Evolutionary conservation across 2,888 invertebrate genomes (phyloP).

Genomic region (Diplazon laetatorius): DNA sequence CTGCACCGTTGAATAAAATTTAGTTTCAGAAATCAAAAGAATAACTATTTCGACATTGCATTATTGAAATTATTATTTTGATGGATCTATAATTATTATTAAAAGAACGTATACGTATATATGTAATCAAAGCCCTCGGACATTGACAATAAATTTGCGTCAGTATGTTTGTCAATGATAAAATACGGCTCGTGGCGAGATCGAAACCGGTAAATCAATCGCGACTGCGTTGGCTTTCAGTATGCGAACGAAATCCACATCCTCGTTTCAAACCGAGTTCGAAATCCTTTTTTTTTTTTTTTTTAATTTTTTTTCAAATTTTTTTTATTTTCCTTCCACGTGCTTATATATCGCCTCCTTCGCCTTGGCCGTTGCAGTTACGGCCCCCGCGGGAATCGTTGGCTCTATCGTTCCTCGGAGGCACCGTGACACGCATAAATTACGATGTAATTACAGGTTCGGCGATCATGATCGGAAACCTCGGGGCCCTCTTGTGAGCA

Average conservation of each 20-base stretch:
- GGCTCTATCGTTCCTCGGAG: slow-evolving; percentile 63
- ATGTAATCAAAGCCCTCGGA: too few species aligned
- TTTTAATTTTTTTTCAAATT: too few species aligned
- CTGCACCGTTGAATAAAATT: slow-evolving; percentile 56
- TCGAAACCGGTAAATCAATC: slow-evolving; percentile 39
- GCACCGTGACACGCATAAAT: slow-evolving; percentile 81
- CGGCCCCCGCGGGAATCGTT: slow-evolving; percentile 56
- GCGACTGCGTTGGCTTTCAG: slow-evolving; percentile 46
- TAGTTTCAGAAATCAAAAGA: too few species aligned
- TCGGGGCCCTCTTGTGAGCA: slow-evolving; percentile 47
- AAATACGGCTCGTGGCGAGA: slow-evolving; percentile 6
- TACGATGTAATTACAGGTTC: slow-evolving; percentile 81
- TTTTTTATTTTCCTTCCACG: too few species aligned
- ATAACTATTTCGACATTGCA: too few species aligned
- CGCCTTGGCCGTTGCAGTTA: slow-evolving; percentile 32
- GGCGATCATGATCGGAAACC: slow-evolving; percentile 77
- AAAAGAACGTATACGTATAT: too few species aligned
- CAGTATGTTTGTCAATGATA: slow-evolving; percentile 10
- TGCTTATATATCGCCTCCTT: slow-evolving; percentile 47
- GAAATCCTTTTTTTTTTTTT: too few species aligned
- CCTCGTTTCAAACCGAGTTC: slow-evolving; percentile 56
- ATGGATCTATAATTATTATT: too few species aligned
- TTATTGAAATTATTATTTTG: too few species aligned
- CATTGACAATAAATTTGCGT: slow-evolving; percentile 5
- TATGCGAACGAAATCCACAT: slow-evolving; percentile 64